Evolutionary conservation across 2,113 vertebrate genomes (phyloP), one percentile per base, ranked within the genome.

Genomic region (Cololabis saira): DNA sequence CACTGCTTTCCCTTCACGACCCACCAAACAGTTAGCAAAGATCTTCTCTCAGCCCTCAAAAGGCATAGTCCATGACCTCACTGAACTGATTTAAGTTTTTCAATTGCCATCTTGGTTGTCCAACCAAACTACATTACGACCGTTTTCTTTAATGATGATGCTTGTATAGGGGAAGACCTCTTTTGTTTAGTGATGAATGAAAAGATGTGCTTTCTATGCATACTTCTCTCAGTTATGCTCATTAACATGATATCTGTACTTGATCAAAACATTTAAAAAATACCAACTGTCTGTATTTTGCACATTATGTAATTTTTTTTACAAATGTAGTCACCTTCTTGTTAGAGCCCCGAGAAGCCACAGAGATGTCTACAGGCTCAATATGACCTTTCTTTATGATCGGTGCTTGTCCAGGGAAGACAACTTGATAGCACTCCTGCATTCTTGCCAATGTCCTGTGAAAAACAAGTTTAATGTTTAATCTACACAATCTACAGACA

Each of bases 281-380:
- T 48, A 47, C 1, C 4, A 21, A 53, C 12, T 3, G 40, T 55
- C 2, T 24, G 47, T 14, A 57, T 16, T 22, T 37, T 1, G 7
- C 1, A 60, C n/a, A 15, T 47, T 10, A 12, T 17, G 1, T 3
- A 18, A 60, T 3, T 43, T 4, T 3, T 43, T 4, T 6, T 52
- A 8, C 18, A 17, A 27, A 10, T 42, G 12, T 15, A 27, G 10
- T 88, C 86, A 98, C 98, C 96, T 98, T 99, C 87, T 99, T 99
- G 86, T 98, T 99, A 5, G 91, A 95, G 17, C 95, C 92, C 67
- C 95, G 94, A 80, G 96, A 96, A 30, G 93, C 95, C 71, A 98
- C 66, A 30, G 87, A 91, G 74, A 99, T 93, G 67, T 96, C 92
- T 1, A 99, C 95, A 37, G 94, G 93, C 24, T 94, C 94, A 0